Evolutionary conservation across 2,113 vertebrate species (phyloP).

Genomic region (Thalassoma bifasciatum): DNA sequence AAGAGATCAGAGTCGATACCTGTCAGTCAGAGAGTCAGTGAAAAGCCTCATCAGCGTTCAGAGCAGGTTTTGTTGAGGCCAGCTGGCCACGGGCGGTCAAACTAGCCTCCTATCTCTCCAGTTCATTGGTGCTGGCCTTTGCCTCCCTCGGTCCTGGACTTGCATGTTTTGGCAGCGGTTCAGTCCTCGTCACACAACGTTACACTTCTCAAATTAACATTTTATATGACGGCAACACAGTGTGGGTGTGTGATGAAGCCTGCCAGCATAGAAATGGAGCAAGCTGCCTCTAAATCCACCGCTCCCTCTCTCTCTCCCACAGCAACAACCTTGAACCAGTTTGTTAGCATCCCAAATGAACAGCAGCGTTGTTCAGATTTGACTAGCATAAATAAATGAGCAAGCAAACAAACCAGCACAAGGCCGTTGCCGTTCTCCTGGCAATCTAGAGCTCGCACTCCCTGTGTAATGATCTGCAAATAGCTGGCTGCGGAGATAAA

Average conservation of each 20-base stretch:
- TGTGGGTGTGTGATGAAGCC: slow-evolving; percentile 54
- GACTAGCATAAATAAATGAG: slow-evolving; percentile 81
- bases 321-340: slow-evolving; percentile 76
- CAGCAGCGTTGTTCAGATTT: slow-evolving; percentile 68
- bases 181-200: slow-evolving; percentile 58
- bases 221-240: slow-evolving; percentile 63
- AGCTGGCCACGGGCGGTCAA: slow-evolving; percentile 33
- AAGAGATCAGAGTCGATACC: background rate
- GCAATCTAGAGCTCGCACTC: slow-evolving; percentile 69
- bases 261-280: slow-evolving; percentile 70
- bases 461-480: slow-evolving; percentile 80
- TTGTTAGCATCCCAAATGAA: slow-evolving; percentile 77
- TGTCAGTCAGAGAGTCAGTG: slow-evolving; percentile 16
- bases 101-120: slow-evolving; percentile 35
- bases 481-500: slow-evolving; percentile 79
- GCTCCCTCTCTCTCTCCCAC: slow-evolving; percentile 24
- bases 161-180: slow-evolving; percentile 62
- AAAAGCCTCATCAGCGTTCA: slow-evolving; percentile 18
- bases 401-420: slow-evolving; percentile 76
- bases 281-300: slow-evolving; percentile 57
- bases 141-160: slow-evolving; percentile 36
- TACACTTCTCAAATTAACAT: slow-evolving; percentile 72
- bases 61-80: slow-evolving; percentile 30
- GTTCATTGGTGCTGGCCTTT: slow-evolving; percentile 56
- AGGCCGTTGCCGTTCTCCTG: slow-evolving; percentile 58